Percentiles rank a stretch among this genome's conserved stretches.
Evolutionary conservation across 2,797 vertebrate species (phyloP).

Genomic region (Galaxias olidus): DNA sequence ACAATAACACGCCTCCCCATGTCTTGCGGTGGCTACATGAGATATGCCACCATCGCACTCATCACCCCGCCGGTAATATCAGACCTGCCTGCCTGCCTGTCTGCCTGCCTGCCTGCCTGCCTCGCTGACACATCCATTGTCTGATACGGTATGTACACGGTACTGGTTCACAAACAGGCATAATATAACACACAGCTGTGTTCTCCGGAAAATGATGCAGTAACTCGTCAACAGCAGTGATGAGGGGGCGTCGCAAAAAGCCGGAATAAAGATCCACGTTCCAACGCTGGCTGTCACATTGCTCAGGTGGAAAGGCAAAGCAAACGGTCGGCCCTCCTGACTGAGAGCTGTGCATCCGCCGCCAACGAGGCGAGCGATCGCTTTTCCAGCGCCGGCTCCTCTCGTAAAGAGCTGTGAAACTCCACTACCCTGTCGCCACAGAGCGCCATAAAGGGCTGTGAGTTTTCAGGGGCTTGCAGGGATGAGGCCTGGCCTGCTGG

Average conservation of each 20-base stretch:
- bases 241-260: no score
- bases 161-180: no score
- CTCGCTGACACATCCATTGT: constrained; percentile 66
- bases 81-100: constrained; percentile 63
- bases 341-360: constrained; percentile 30
- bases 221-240: constrained; percentile 44
- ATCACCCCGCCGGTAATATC: constrained; percentile 67
- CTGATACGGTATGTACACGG: background rate
- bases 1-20: constrained; percentile 73
- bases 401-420: constrained; percentile 64
- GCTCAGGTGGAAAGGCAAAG: background rate
- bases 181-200: no score
- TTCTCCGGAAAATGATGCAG: constrained; percentile 57
- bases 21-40: constrained; percentile 76
- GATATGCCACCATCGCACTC: constrained; percentile 66
- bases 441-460: constrained; percentile 60
- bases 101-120: no score
- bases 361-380: constrained; percentile 50
- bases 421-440: constrained; percentile 54
- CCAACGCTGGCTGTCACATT: no score
- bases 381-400: constrained; percentile 46
- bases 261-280: no score
- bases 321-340: constrained; percentile 30
- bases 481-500: constrained; percentile 53
- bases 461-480: constrained; percentile 61